Base-by-base conservation (phyloP, 2,113 vertebrate species). In the Empidonax traillii region DNA sequence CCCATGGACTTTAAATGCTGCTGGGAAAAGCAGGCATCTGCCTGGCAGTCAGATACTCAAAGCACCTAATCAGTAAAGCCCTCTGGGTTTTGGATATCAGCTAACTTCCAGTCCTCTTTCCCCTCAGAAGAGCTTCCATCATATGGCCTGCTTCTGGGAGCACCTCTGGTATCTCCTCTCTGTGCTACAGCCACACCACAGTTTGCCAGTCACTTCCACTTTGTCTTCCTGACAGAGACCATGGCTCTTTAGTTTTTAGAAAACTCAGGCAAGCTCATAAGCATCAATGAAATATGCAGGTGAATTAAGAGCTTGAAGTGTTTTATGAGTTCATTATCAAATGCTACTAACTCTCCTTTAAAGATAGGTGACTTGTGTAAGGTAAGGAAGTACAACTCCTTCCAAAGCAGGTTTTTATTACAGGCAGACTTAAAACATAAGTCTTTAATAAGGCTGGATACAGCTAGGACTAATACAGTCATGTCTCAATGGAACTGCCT, bases 401-500 rank as follows among this genome's bases (percentile, higher is more conserved):
- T 58, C 43, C 56, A 80, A 78, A 91, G 56, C 80, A 91, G 84
- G 68, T 56, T 91, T 89, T 95, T 89, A 96, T 96, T 93, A 87
- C 41, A 69, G 41, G 27, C 83, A 89, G 71, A 76, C 73, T 87
- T 84, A 89, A 77, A 92, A 62, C 85, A 87, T 93, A 89, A 97
- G 80, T 93, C 88, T 95, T 92, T 91, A 92, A 95, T 92, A 92
- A 93, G 52, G 58, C 46, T 92, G 93, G 53, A 92, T 87, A 82
- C 69, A 79, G 73, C 90, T 68, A 94, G 58, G 43, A 62, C 85
- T 93, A 95, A 94, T 62, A 68, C 33, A 96, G 76, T 62, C 58
- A 18, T 89, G 90, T 96, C 88, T 96, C 96, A 85, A 3, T 82
- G 62, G 94, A 94, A 86, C 94, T 97, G 94, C 94, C 89, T 94